Evolutionary conservation across 2,797 vertebrate species (phyloP).

Genomic region (Pogoniulus pusillus): DNA sequence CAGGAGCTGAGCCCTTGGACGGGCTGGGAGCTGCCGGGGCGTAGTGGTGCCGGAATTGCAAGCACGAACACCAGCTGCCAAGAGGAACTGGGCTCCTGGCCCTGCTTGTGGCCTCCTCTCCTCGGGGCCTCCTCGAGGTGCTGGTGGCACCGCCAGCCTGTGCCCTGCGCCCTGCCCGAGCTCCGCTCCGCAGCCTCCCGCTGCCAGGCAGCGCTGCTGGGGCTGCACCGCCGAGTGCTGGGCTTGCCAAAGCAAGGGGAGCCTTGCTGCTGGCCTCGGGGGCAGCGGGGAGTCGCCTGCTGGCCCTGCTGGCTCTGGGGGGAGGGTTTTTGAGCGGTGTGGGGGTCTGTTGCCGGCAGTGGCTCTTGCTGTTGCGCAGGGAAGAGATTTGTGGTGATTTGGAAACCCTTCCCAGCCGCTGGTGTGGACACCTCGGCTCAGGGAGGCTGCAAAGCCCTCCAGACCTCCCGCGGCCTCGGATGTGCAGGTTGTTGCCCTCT

Average conservation of each 20-base stretch:
- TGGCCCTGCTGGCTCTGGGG: rapidly evolving
- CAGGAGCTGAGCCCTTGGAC: constrained; percentile 62
- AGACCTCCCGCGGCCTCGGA: neutral
- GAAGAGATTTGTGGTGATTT: neutral
- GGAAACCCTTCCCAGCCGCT: neutral
- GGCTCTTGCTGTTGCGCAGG: neutral
- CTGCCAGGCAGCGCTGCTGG: rapidly evolving
- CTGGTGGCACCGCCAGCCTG: neutral
- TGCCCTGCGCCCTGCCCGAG: neutral
- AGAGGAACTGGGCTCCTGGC: constrained; percentile 30
- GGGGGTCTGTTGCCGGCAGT: neutral
- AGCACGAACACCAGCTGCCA: constrained; percentile 23
- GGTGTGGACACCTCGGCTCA: neutral
- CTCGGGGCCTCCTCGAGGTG: neutral
- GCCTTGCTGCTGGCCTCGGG: neutral
- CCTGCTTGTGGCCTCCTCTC: constrained; percentile 3
- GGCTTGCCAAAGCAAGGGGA: neutral
- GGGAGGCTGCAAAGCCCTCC: neutral
- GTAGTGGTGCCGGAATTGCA: constrained; percentile 56
- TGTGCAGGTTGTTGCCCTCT: neutral
- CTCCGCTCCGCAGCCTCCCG: rapidly evolving
- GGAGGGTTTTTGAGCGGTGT: neutral
- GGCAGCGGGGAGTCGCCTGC: rapidly evolving
- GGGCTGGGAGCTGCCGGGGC: constrained; percentile 41
- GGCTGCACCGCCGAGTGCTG: rapidly evolving